phyloP scores from a whole-genome alignment of 2,113 vertebrate genomes.

The Dinomys branickii region DNA sequence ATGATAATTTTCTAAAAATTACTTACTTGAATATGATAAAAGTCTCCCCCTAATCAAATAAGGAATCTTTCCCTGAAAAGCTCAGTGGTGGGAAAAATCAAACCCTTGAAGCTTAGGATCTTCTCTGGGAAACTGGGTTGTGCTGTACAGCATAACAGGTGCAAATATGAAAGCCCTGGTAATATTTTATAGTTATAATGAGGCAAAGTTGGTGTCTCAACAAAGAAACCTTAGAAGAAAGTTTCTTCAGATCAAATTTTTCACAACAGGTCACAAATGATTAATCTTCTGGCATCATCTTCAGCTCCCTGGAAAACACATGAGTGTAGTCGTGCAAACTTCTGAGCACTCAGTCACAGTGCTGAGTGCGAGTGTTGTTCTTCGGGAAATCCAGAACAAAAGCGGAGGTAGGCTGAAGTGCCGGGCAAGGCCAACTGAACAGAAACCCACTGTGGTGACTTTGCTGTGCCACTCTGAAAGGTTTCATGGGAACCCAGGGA shows the following conservation, averaged over 20 bases:
- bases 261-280: not conserved
- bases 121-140: not conserved
- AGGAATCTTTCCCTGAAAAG: not conserved
- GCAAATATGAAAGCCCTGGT: not conserved
- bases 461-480: not conserved
- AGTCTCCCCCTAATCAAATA: not conserved
- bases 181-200: not conserved
- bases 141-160: not conserved
- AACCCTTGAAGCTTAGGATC: not conserved
- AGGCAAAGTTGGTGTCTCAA: not conserved
- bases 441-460: not conserved
- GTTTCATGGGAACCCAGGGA: not conserved
- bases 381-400: not conserved
- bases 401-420: not conserved
- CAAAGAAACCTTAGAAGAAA: not conserved
- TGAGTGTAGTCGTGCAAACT: not conserved
- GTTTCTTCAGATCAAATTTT: not conserved
- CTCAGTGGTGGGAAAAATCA: not conserved
- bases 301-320: not conserved
- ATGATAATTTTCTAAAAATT: conserved; percentile 61
- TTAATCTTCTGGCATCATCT: not conserved
- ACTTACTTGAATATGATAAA: conserved; percentile 40
- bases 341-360: not conserved
- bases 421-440: not conserved
- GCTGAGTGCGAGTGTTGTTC: not conserved